phyloP scores from a whole-genome alignment of 1,140 invertebrate species.

The Aphaenogaster floridana region DNA sequence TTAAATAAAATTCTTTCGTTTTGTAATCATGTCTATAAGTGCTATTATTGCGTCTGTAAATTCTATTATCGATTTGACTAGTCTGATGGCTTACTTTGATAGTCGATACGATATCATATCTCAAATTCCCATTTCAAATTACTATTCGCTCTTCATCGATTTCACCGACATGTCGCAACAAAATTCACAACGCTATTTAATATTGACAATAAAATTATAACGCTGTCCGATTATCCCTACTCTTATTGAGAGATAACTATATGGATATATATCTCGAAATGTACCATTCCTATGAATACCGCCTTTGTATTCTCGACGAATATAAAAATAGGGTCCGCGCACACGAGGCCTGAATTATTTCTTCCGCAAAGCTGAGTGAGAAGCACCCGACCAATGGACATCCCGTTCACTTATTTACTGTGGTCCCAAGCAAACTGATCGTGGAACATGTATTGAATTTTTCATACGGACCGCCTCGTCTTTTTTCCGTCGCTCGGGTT shows the following conservation, averaged over 20 bases:
- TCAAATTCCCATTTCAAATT: background rate
- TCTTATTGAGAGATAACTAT: slow-evolving; percentile 61
- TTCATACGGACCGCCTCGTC: slow-evolving; percentile 55
- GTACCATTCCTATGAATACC: slow-evolving; percentile 58
- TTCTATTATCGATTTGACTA: slow-evolving; percentile 22
- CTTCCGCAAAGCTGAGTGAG: slow-evolving; percentile 57
- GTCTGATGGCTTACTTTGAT: background rate
- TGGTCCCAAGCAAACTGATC: slow-evolving; percentile 66
- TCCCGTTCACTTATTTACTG: slow-evolving; percentile 70
- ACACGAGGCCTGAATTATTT: slow-evolving; percentile 68
- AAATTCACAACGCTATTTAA: background rate
- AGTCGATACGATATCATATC: background rate
- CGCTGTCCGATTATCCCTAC: background rate
- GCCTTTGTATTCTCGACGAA: slow-evolving; percentile 62
- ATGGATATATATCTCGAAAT: slow-evolving; percentile 49
- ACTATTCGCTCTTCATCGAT: background rate
- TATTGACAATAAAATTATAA: background rate
- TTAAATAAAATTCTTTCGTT: background rate
- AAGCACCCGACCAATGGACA: slow-evolving; percentile 62
- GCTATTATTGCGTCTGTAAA: background rate
- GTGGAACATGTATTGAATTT: slow-evolving; percentile 70
- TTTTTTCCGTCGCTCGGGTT: slow-evolving; percentile 25
- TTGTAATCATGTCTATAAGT: background rate
- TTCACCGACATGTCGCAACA: background rate
- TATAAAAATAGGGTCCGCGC: slow-evolving; percentile 68